These are phyloP conservation scores for Porites cylindrica DNA, from an alignment of 92 coral and sea anemone species.

Conservation along the genomic window DNA sequence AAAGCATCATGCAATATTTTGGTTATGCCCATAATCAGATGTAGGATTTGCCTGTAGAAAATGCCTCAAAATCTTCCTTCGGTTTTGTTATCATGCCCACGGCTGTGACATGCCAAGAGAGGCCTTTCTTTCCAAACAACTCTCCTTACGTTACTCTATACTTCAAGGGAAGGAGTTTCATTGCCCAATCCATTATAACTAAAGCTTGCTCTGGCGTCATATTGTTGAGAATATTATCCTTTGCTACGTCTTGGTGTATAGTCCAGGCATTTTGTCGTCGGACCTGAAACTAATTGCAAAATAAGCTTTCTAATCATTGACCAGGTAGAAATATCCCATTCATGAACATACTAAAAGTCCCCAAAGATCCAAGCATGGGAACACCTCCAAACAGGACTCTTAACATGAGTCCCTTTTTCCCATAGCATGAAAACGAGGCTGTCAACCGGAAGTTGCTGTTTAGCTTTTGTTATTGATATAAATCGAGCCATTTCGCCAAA, in stretches of 20 bases:
- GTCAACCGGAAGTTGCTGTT: too few species aligned
- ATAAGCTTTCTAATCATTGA: too few species aligned
- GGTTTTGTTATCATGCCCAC: slow-evolving; percentile 42
- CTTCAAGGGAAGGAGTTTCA: slow-evolving; percentile 21
- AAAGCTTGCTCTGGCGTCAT: slow-evolving; percentile 33
- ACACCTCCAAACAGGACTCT: too few species aligned
- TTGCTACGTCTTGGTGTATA: slow-evolving; percentile 30
- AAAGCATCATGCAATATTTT: neutral
- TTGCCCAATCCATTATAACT: slow-evolving; percentile 28
- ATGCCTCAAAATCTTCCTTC: slow-evolving; percentile 30
- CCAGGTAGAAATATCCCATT: too few species aligned
- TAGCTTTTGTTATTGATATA: too few species aligned
- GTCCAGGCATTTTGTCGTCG: too few species aligned
- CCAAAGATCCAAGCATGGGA: too few species aligned
- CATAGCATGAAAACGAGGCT: too few species aligned
- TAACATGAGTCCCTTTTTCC: too few species aligned
- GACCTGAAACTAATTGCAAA: too few species aligned
- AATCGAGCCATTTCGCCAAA: too few species aligned
- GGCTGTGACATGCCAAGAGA: slow-evolving; percentile 52
- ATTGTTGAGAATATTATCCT: slow-evolving; percentile 13
- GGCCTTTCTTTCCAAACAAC: slow-evolving; percentile 51
- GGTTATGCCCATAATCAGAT: neutral
- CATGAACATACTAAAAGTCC: too few species aligned
- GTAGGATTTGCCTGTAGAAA: neutral
- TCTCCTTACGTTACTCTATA: slow-evolving; percentile 47